These are phyloP conservation scores for Lissonota sp. DNA, from an alignment of 2,888 invertebrate species.

Conservation along the genomic window DNA sequence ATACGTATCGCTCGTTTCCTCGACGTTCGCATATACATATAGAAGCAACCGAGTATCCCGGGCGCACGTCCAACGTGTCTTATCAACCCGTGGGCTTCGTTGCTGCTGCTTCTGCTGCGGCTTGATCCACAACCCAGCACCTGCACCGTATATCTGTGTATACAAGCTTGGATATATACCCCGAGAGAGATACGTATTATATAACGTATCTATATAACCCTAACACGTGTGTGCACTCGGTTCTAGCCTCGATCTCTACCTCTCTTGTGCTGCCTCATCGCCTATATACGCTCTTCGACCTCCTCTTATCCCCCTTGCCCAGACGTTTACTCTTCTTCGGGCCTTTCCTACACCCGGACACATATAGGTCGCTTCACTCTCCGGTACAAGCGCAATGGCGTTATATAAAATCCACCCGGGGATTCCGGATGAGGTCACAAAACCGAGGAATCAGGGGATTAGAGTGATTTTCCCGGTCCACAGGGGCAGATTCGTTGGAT, in stretches of 20 bases:
- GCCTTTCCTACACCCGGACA: constrained; percentile 14
- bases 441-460: constrained; percentile 50
- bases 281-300: constrained; percentile 24
- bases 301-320: constrained; percentile 36
- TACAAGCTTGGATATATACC: background rate
- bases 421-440: constrained; percentile 41
- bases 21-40: constrained; percentile 44
- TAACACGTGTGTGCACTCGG: constrained; percentile 44
- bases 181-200: background rate
- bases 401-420: constrained; percentile 49
- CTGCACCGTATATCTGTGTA: constrained; percentile 21
- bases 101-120: constrained; percentile 44
- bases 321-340: constrained; percentile 35
- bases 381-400: constrained; percentile 17
- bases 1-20: constrained; percentile 42
- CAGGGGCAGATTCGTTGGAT: background rate
- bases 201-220: constrained; percentile 16
- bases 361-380: constrained; percentile 6
- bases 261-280: constrained; percentile 19
- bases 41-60: constrained; percentile 41
- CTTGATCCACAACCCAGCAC: constrained; percentile 60
- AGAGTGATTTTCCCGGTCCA: constrained; percentile 8
- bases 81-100: constrained; percentile 62
- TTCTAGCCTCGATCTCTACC: constrained; percentile 30
- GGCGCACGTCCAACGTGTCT: constrained; percentile 64